Base-by-base conservation (phyloP, 1,140 invertebrate species). In the Macrosteles quadrilineatus region DNA sequence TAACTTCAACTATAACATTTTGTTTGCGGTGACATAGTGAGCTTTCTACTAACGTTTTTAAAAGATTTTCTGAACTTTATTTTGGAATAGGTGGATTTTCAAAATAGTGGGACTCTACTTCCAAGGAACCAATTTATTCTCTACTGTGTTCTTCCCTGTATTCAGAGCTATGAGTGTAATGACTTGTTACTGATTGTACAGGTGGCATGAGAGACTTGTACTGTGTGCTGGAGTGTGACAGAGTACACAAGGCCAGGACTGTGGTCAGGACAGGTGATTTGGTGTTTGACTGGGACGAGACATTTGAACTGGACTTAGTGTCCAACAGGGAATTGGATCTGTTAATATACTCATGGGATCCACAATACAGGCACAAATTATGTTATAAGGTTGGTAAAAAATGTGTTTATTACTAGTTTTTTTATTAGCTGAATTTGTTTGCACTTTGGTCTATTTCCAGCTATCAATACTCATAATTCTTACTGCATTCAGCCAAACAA, bases 241-340 rank as follows among this genome's bases (percentile, higher is more conserved):
- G 96, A 72, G 91, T 98, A 9, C 97, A 99, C 82, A 98, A 98
- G 84, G 97, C 97, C 1, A 82, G 97, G 29, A 99, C 98, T 2
- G 96, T 98, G 68, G 96, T 98, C n/a, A 87, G 96, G 55, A 97
- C 95, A 11, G 97, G 96, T 25, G 97, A 98, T 79, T 86, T 98
- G 14, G 95, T 97, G 78, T 99, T 99, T 80, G 96, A 98, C 81
- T 99, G 98, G 98, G 96, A 98, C 77, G 98, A 99, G 83, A 95
- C 95, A 27, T 99, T 99, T 77, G 97, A 99, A 80, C 83, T 99
- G 71, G 97, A 99, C 78, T 82, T 99, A 45, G 93, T 98, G 27
- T 91, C 92, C 72, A 98, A 97, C 75, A 90, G 92, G 73, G 94
- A 98, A 80, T 83, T 99, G 43, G 95, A 98, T 76, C 91, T 99